Base-by-base conservation (phyloP, 1,140 invertebrate species). In the Lethocerus indicus region DNA sequence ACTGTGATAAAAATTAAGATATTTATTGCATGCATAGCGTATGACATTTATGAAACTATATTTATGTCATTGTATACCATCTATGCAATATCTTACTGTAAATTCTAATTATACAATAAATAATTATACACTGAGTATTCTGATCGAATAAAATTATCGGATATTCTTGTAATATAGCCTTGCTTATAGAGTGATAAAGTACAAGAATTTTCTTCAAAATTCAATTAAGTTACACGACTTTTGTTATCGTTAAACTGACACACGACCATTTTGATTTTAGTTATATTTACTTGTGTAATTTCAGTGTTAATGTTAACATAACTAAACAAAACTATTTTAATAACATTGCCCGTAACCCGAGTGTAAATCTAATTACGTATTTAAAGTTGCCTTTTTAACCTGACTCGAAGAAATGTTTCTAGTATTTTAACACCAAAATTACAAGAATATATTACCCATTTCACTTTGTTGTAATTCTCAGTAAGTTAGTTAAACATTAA, bases 1-100 rank as follows among this genome's bases (percentile, higher is more conserved):
- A 41, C 39, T 41, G 39, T 41, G 39, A 41, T 41, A 41, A 21
- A 41, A 41, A 41, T 41, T 23, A 41, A 41, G 20, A 41, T n/a
- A 41, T 21, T 41, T 23, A n/a, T n/a, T 41, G 39, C 39, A 41
- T 41, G 39, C 20, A 41, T 12, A 41, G 13, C 20, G 24, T 23
- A 21, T 21, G 20, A 41, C 24, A 41, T 41, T 41, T 18, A 41
- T 21, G 13, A 41, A 4, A 41, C 20, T 21, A 20, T 41, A 41
- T 21, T 41, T 41, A 36, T 2, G 2, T 36, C 20, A 36, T 3
- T 16, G 24, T 21, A n/a, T 21, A 41, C 20, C 20, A 41, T 21
- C 39, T 21, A 18, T 41, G 20, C 24, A 41, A 41, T 21, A 13
- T 41, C 24, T 21, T 41, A 21, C 24, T 41, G 24, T 21, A 21